Conservation (phyloP, 2,113 vertebrate species). For the human region GRCh38 chr22:49910001-49910500, state of each 20-base stretch:
- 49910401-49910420: accelerated
- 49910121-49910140: neutral
- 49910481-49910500: constrained; percentile 96
- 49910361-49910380: neutral
- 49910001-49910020: constrained; percentile 95
- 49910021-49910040: constrained; percentile 92
- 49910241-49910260: accelerated
- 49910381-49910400: too few relatives aligned
- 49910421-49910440: constrained; percentile 87
- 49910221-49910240: neutral
- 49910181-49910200: neutral
- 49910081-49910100: constrained; percentile 86
- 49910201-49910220: neutral
- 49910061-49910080: constrained; percentile 93
- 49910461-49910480: constrained; percentile 96
- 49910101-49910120: neutral
- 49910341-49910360: too few relatives aligned
- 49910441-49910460: constrained; percentile 95
- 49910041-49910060: constrained; percentile 87
- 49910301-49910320: accelerated
- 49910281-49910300: neutral
- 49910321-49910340: neutral
- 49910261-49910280: too few relatives aligned
- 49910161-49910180: neutral
- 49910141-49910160: neutral